Base-by-base conservation (phyloP, 2,888 invertebrate genomes). In the Alloscopus bannaensis region DNA sequence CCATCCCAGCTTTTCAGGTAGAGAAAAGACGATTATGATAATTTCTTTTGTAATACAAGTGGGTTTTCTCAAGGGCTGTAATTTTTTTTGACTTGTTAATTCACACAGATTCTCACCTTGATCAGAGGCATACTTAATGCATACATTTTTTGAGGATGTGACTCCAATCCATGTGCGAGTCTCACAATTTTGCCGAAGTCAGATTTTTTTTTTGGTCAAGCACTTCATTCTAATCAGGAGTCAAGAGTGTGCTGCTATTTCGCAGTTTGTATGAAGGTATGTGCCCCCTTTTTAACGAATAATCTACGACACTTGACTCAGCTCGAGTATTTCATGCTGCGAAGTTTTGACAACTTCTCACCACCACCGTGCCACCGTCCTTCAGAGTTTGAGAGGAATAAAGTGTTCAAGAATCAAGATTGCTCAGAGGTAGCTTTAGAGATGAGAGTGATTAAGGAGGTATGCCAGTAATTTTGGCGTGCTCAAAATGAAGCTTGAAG, bases 301-400 rank as follows among this genome's bases (percentile, higher is more conserved):
- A 52, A 52, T 52, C 52, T 24, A 66, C 16, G 66, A 28, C 69
- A 69, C 77, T 77, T 77, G 69, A 77, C 69, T 70, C 70, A 47
- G 55, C 55, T 60, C 69, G 62, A 77, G 77, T 70, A 77, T 69
- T 77, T 69, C 77, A 77, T 70, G 77, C 77, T 77, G 77, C 40
- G 69, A 77, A 69, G 77, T 77, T 76, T 77, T 77, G 77, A 77
- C 77, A 77, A 77, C 77, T 69, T 77, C 77, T 77, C 77, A 77
- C 77, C 69, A 77, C 40, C 77, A 70, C 28, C 69, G 52, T 59
- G 28, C 36, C 22, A 4, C 45, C n/a, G 1, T 18, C 2, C 52
- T n/a, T 42, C 42, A 50, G 50, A 13, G 22, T 20, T 11, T 50
- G 20, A 20, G 50, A n/a, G 36, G 13, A 36, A 36, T 8, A 36